Evolutionary conservation across 1,140 invertebrate genomes (phyloP).

Genomic region (Oscheius sp.): DNA sequence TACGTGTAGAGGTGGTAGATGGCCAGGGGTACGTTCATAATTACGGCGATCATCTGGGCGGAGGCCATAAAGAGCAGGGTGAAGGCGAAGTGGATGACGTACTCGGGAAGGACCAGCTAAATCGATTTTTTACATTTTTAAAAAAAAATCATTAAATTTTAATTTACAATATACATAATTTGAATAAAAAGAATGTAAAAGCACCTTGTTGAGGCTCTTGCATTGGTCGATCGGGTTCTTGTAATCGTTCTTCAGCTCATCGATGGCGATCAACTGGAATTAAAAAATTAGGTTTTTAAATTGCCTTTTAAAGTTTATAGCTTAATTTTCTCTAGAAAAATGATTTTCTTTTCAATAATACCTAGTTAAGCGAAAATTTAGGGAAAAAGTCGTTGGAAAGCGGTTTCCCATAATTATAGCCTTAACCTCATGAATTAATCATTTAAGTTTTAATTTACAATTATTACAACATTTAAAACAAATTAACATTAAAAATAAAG

Average conservation of each 20-base stretch:
- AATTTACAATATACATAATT: conserved; percentile 26
- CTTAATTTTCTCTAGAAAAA: no score
- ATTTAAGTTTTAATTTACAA: no score
- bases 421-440: no score
- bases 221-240: conserved; percentile 99
- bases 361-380: no score
- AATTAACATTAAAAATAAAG: no score
- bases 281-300: no score
- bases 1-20: conserved; percentile 91
- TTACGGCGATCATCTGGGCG: conserved; percentile 84
- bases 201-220: conserved; percentile 92
- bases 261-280: no score
- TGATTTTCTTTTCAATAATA: no score
- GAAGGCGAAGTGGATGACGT: conserved; percentile 84
- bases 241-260: conserved; percentile 97
- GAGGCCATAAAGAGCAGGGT: conserved; percentile 85
- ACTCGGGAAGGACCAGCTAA: conserved; percentile 92
- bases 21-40: conserved; percentile 88
- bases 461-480: no score
- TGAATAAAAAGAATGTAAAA: conserved; percentile 61
- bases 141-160: not conserved
- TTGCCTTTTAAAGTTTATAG: no score
- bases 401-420: no score
- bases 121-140: not conserved
- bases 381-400: no score